Evolutionary conservation across 2,888 invertebrate species (phyloP).

Genomic region (Ashinkailepas kermadecensis): DNA sequence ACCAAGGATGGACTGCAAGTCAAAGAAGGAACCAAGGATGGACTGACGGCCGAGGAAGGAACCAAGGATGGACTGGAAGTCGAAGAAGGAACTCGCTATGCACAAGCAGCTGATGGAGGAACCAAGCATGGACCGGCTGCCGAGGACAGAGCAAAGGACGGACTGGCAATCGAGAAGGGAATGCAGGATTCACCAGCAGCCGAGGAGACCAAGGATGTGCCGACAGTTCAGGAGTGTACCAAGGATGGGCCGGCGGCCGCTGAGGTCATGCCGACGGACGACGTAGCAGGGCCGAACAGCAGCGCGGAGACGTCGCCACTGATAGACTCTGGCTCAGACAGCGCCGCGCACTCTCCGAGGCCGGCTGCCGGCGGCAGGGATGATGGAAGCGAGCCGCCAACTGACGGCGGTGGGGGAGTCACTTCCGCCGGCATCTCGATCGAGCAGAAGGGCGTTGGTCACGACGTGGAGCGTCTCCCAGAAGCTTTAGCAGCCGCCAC

Average conservation of each 20-base stretch:
- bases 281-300: not conserved
- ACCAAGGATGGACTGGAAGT: not conserved
- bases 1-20: not conserved
- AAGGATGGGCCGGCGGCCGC: not conserved
- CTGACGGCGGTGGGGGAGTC: not conserved
- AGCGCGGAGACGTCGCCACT: too few species aligned
- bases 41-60: not conserved
- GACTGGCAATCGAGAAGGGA: not conserved
- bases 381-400: not conserved
- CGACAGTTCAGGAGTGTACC: not conserved
- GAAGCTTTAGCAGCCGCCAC: too few species aligned
- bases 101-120: too few species aligned
- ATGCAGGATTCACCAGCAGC: not conserved
- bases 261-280: not conserved
- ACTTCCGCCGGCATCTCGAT: not conserved
- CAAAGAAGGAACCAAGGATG: not conserved
- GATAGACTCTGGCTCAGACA: too few species aligned
- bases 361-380: too few species aligned
- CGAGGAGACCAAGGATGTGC: not conserved
- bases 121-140: not conserved
- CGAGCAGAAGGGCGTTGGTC: too few species aligned
- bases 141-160: not conserved
- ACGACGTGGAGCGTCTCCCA: too few species aligned
- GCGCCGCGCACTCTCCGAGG: too few species aligned
- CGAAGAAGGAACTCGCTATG: too few species aligned